Evolutionary conservation across 2,888 invertebrate genomes (phyloP).

Genomic region (Agriopis aurantiaria): DNA sequence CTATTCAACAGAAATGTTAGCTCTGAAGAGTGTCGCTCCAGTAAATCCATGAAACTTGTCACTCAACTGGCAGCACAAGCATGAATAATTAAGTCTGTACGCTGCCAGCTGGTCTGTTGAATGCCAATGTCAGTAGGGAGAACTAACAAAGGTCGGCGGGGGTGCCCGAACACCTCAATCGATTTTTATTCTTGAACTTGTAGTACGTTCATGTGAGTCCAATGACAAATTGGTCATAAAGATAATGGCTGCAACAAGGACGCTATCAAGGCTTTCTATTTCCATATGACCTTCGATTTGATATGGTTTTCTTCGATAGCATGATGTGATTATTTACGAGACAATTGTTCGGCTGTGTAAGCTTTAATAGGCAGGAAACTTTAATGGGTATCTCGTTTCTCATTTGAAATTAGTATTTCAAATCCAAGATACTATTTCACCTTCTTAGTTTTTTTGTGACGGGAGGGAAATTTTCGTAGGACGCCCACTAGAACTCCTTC

Average conservation of each 20-base stretch:
- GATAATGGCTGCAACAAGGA: constrained; percentile 60
- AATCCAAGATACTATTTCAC: too few species aligned
- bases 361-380: too few species aligned
- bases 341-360: background rate
- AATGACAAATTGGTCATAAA: constrained; percentile 53
- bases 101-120: constrained; percentile 23
- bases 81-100: constrained; percentile 6
- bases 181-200: constrained; percentile 75
- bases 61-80: background rate
- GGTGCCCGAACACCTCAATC: constrained; percentile 64
- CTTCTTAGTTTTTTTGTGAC: too few species aligned
- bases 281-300: constrained; percentile 9
- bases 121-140: constrained; percentile 57
- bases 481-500: too few species aligned
- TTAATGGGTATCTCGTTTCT: too few species aligned
- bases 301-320: constrained; percentile 3
- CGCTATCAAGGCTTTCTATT: constrained; percentile 31
- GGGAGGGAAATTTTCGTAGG: too few species aligned
- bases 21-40: background rate
- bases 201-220: constrained; percentile 55
- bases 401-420: too few species aligned
- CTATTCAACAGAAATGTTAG: too few species aligned
- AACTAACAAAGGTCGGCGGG: constrained; percentile 55
- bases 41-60: background rate
- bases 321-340: background rate